These are phyloP conservation scores for Thaumatotibia leucotreta DNA, from an alignment of 1,140 invertebrate genomes.

Conservation along the genomic window DNA sequence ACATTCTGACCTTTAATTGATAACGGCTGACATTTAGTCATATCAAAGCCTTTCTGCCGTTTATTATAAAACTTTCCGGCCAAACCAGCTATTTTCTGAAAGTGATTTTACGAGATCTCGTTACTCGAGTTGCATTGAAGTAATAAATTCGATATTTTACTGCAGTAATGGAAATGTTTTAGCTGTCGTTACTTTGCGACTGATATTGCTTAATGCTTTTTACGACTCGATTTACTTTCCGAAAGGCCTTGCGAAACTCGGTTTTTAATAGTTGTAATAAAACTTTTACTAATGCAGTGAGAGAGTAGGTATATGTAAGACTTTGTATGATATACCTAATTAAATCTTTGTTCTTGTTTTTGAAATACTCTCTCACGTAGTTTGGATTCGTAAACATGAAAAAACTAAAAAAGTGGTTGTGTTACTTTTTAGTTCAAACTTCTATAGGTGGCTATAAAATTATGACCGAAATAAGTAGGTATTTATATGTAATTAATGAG, in stretches of 20 bases:
- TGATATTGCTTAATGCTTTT: slow-evolving; percentile 1
- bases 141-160: slow-evolving; percentile 7
- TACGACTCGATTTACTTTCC: not conserved
- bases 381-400: too few relatives aligned
- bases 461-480: too few relatives aligned
- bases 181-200: not conserved
- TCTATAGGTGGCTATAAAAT: too few relatives aligned
- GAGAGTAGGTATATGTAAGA: not conserved
- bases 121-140: not conserved
- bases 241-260: not conserved
- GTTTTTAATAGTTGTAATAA: not conserved
- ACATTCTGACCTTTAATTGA: not conserved
- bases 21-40: not conserved
- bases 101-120: slow-evolving; percentile 4
- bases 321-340: not conserved
- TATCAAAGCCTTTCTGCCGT: not conserved
- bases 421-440: too few relatives aligned
- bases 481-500: too few relatives aligned
- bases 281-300: not conserved
- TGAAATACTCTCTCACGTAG: too few relatives aligned
- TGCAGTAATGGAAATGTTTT: not conserved
- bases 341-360: not conserved
- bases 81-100: not conserved
- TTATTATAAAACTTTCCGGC: not conserved
- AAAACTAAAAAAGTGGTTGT: too few relatives aligned